Evolutionary conservation across 1,140 invertebrate species (phyloP), one percentile per base, ranked within the genome.

Genomic region (Psix sp.): DNA sequence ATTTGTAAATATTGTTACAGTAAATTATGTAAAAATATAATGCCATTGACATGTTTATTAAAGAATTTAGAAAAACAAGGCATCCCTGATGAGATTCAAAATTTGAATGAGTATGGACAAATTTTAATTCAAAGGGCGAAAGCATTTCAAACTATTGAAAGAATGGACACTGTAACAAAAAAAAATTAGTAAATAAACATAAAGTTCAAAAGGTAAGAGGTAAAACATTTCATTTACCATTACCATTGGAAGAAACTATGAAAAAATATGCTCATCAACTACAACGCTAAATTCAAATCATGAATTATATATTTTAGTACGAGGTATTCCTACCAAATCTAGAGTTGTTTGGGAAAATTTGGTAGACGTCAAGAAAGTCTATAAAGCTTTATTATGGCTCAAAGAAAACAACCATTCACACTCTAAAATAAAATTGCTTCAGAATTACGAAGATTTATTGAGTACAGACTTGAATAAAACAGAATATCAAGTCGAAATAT

Each of bases 91-190:
- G 52, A 26, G 24, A 39, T 51, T n/a, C 7, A 45, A 43, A 5
- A 36, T 14, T 45, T 74, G 3, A 74, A 66, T 74, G 49, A 74
- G 17, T 77, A 73, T 42, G 80, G 80, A 59, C 74, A 76, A 54
- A 76, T 80, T 17, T 57, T 80, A 7, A 80, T 82, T 36, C 77
- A 84, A 62, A 49, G 78, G 74, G 82, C 78, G 6, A 82, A 82
- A 74, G 79, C 80, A 13, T 84, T 80, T 70, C 79, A 84, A 77
- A 66, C 54, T 1, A 59, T 84, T 38, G 56, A 76, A 57, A 63
- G 65, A 63, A 79, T 79, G 60, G 35, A 20, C 9, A 60, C 77
- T 1, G 75, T 80, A 17, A 38, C 57, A 77, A 80, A 16, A 81
- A 80, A 63, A 79, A 79, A 40, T 10, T 79, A 5, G 74, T 66